A percentile compares a stretch with the other conserved stretches of the same genome.
Evolutionary conservation across 30 jellyfish, hydroid and myxozoan genomes (phyloP).

Genomic region (Hydractinia echinata): DNA sequence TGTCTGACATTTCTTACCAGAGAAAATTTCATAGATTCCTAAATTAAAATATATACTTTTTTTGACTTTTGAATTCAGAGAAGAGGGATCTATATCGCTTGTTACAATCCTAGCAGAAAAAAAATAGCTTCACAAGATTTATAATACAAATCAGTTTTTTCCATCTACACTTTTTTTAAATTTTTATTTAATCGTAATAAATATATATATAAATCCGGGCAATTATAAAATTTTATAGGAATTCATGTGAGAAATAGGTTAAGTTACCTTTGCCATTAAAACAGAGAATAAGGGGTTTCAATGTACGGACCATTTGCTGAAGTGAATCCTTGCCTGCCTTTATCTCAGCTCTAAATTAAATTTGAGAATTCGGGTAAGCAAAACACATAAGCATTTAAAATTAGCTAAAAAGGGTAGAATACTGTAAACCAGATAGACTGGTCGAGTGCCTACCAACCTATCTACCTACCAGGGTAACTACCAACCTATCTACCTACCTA

Average conservation of each 20-base stretch:
- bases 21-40: conserved; percentile 82
- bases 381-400: not conserved
- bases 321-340: conserved; percentile 45
- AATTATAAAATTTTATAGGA: too few relatives aligned
- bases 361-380: not conserved
- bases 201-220: too few relatives aligned
- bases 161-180: too few relatives aligned
- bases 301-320: conserved; percentile 42
- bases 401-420: too few relatives aligned
- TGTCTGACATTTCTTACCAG: conserved; percentile 63
- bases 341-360: conserved; percentile 55
- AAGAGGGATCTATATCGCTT: too few relatives aligned
- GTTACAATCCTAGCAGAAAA: too few relatives aligned
- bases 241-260: too few relatives aligned
- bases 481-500: conserved; percentile 39
- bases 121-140: too few relatives aligned
- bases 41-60: not conserved
- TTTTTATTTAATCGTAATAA: too few relatives aligned
- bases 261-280: conserved; percentile 88
- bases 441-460: not conserved
- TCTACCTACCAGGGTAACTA: not conserved
- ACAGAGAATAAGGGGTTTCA: conserved; percentile 65
- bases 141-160: too few relatives aligned
- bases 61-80: too few relatives aligned
- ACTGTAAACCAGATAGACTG: too few relatives aligned